Evolutionary conservation across 2,888 invertebrate species (phyloP).

Genomic region (Idaea dimidiata): DNA sequence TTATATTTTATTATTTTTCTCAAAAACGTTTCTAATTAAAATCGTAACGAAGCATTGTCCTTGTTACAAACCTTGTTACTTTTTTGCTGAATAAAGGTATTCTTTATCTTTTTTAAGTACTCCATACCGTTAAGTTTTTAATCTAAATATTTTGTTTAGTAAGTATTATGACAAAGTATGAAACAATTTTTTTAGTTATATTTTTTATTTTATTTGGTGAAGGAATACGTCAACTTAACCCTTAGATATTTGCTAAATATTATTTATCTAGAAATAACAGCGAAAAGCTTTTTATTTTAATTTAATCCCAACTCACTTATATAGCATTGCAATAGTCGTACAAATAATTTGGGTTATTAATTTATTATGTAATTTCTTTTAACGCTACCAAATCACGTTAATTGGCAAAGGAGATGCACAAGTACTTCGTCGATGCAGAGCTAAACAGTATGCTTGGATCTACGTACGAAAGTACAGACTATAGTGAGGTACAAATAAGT

Average conservation of each 20-base stretch:
- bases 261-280: background rate
- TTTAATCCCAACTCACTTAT: background rate
- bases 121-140: too few species aligned
- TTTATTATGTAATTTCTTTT: constrained; percentile 70
- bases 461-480: constrained; percentile 80
- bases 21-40: too few species aligned
- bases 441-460: constrained; percentile 87
- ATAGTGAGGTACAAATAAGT: constrained; percentile 67
- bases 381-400: constrained; percentile 75
- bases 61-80: too few species aligned
- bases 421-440: constrained; percentile 90
- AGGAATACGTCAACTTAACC: background rate
- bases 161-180: too few species aligned
- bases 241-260: background rate
- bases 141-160: too few species aligned
- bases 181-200: too few species aligned
- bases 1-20: too few species aligned
- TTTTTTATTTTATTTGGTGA: background rate
- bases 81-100: too few species aligned
- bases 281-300: background rate
- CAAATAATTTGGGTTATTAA: constrained; percentile 44
- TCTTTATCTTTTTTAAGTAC: too few species aligned
- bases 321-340: background rate
- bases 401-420: constrained; percentile 87
- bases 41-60: too few species aligned